These are phyloP conservation scores for Theonella swinhoei DNA, from an alignment of 37 sponge, comb jelly and placozoan species.

Conservation along the genomic window DNA sequence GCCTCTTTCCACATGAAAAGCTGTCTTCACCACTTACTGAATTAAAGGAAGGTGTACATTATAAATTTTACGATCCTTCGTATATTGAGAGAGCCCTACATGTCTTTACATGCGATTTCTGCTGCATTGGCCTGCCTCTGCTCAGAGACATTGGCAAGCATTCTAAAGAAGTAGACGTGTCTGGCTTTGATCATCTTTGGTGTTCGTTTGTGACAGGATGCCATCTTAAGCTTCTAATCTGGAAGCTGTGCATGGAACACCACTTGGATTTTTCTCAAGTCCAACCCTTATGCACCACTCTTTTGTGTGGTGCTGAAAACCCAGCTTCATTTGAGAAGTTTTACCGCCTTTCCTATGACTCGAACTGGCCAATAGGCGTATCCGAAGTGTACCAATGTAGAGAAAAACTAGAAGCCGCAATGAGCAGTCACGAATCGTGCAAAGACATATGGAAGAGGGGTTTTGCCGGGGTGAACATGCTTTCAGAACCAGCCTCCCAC, in stretches of 20 bases:
- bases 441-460: constrained; percentile 26
- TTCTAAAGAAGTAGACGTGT: neutral
- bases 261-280: neutral
- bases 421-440: neutral
- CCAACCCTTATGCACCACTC: neutral
- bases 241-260: neutral
- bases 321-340: neutral
- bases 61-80: neutral
- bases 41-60: constrained; percentile 9
- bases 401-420: neutral
- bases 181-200: neutral
- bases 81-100: constrained; percentile 20
- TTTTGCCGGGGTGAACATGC: constrained; percentile 64
- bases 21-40: neutral
- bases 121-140: neutral
- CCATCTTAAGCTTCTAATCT: neutral
- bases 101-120: constrained; percentile 1
- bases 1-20: constrained; percentile 23
- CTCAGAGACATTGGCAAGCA: neutral
- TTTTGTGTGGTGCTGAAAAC: neutral
- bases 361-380: constrained; percentile 29
- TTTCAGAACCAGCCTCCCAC: constrained; percentile 33
- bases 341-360: constrained; percentile 7
- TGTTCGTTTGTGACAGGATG: neutral
- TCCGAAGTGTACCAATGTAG: neutral